Evolutionary conservation across 2,888 invertebrate genomes (phyloP).

Genomic region (Drosophila macrospina): DNA sequence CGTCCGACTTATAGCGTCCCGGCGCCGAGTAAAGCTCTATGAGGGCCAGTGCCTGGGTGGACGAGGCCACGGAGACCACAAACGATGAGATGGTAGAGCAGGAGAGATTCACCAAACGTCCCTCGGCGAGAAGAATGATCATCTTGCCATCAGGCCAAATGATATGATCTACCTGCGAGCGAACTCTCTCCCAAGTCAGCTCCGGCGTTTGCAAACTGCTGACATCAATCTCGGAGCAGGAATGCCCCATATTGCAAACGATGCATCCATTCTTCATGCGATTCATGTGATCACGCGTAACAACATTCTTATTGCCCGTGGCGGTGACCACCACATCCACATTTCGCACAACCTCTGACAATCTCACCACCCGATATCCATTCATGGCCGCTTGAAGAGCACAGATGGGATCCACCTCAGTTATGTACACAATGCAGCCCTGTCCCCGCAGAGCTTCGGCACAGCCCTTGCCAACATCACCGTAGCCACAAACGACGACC

Average conservation of each 20-base stretch:
- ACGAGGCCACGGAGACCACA: constrained; percentile 98
- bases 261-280: constrained; percentile 97
- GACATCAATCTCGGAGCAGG: constrained; percentile 97
- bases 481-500: constrained; percentile 97
- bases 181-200: constrained; percentile 97
- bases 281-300: constrained; percentile 97
- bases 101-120: constrained; percentile 96
- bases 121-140: constrained; percentile 96
- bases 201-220: constrained; percentile 96
- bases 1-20: constrained; percentile 97
- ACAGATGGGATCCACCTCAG: constrained; percentile 99
- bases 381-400: constrained; percentile 98
- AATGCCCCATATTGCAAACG: constrained; percentile 98
- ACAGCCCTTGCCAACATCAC: constrained; percentile 98
- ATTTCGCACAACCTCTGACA: constrained; percentile 95
- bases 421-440: constrained; percentile 93
- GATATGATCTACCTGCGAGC: constrained; percentile 98
- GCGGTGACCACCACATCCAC: constrained; percentile 98
- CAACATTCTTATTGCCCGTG: constrained; percentile 98
- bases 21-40: constrained; percentile 97
- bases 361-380: constrained; percentile 95
- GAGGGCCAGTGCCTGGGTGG: constrained; percentile 97
- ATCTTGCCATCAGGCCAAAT: constrained; percentile 98
- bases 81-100: constrained; percentile 98
- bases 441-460: constrained; percentile 96